phyloP scores from a whole-genome alignment of 1,140 invertebrate species.

The Lineus longissimus region DNA sequence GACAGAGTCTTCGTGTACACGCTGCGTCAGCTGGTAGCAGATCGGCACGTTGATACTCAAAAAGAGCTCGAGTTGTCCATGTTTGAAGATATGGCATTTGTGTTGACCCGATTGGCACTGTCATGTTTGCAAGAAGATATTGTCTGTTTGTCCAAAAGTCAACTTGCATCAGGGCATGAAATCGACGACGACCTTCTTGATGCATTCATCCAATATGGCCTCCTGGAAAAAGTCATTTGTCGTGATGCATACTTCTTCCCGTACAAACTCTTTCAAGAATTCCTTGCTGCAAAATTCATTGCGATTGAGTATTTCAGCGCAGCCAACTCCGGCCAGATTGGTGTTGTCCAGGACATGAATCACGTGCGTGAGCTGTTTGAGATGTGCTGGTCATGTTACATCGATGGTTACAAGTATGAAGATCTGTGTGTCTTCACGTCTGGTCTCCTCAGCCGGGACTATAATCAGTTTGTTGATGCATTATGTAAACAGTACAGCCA shows the following conservation, averaged over 20 bases:
- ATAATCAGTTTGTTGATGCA: background rate
- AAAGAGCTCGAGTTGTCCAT: background rate
- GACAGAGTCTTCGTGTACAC: background rate
- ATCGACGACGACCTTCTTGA: background rate
- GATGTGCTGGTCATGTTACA: background rate
- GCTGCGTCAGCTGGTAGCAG: background rate
- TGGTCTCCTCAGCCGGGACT: background rate
- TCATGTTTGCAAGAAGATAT: background rate
- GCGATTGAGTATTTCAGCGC: conserved; percentile 1
- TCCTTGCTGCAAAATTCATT: conserved; percentile 1
- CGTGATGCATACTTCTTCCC: background rate
- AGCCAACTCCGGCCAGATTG: background rate
- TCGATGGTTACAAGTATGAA: background rate
- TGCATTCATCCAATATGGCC: background rate
- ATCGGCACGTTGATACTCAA: background rate
- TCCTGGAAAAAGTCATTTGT: conserved; percentile 4
- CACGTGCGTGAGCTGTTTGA: background rate
- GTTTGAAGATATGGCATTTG: conserved; percentile 2
- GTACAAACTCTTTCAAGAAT: background rate
- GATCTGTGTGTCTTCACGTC: background rate
- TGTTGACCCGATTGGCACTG: background rate
- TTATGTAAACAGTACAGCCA: background rate
- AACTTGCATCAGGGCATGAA: background rate
- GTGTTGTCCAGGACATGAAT: background rate
- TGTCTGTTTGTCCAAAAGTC: background rate